phyloP scores from a whole-genome alignment of 2,797 vertebrate species.

The Pelobates cultripes region DNA sequence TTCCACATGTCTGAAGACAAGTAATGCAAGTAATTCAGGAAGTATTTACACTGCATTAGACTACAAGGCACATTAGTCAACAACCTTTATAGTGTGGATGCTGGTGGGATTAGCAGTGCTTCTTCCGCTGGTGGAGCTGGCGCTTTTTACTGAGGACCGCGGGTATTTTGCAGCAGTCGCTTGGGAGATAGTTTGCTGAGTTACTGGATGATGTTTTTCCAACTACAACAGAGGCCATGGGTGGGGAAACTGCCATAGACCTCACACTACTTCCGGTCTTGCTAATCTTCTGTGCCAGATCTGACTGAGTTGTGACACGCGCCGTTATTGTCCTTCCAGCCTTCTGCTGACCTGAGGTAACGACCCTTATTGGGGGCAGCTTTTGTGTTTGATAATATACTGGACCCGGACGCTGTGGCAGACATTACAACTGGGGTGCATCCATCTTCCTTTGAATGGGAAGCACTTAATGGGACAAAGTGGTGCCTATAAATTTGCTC shows the following conservation, averaged over 20 bases:
- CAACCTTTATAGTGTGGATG: constrained; percentile 88
- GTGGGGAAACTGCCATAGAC: constrained; percentile 85
- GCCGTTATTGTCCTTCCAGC: constrained; percentile 86
- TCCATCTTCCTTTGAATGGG: constrained; percentile 68
- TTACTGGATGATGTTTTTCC: constrained; percentile 91
- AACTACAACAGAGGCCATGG: constrained; percentile 88
- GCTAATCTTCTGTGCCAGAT: constrained; percentile 68
- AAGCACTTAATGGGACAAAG: constrained; percentile 59
- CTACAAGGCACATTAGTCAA: constrained; percentile 74
- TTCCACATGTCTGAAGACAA: background rate
- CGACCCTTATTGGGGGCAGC: constrained; percentile 76
- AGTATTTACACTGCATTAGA: background rate
- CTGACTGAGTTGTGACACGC: constrained; percentile 80
- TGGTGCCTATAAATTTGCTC: constrained; percentile 71
- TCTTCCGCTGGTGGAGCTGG: constrained; percentile 63
- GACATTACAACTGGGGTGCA: constrained; percentile 66
- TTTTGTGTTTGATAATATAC: constrained; percentile 68
- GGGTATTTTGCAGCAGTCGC: constrained; percentile 86
- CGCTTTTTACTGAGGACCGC: constrained; percentile 75
- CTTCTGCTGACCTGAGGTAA: constrained; percentile 88
- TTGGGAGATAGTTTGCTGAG: constrained; percentile 90
- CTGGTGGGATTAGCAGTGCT: constrained; percentile 61
- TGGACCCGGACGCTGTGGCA: constrained; percentile 68
- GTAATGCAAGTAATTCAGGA: background rate
- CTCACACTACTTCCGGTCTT: constrained; percentile 74